These are phyloP conservation scores for Drosophila insularis DNA, from an alignment of 1,140 invertebrate species.

Conservation along the genomic window DNA sequence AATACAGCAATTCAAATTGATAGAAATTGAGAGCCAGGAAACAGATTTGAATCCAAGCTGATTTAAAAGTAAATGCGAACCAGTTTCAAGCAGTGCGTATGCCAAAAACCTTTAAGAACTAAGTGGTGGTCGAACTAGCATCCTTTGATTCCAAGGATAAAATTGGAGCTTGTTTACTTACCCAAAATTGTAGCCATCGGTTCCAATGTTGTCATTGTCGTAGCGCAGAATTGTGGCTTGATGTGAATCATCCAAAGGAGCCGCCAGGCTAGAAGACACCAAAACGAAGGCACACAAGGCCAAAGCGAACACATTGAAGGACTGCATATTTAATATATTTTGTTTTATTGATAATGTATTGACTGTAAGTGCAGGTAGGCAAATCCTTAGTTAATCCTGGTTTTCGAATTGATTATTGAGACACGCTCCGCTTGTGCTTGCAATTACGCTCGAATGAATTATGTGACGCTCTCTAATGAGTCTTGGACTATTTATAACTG, in stretches of 20 bases:
- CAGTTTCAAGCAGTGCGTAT: too few relatives aligned
- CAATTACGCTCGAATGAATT: conserved; percentile 63
- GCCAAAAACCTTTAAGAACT: too few relatives aligned
- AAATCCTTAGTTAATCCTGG: background rate
- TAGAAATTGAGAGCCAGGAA: too few relatives aligned
- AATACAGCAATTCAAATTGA: too few relatives aligned
- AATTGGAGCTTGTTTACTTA: conserved; percentile 67
- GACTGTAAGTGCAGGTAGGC: too few relatives aligned
- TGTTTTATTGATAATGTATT: background rate
- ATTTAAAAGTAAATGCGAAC: too few relatives aligned
- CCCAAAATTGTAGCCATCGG: conserved; percentile 83
- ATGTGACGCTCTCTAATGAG: conserved; percentile 59
- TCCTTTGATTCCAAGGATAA: too few relatives aligned
- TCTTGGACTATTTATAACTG: conserved; percentile 62
- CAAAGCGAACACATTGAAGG: conserved; percentile 49
- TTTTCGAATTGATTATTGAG: conserved; percentile 14
- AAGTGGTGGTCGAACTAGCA: too few relatives aligned
- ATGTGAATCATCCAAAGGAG: conserved; percentile 67
- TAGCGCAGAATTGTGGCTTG: conserved; percentile 82
- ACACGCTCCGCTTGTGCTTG: conserved; percentile 56
- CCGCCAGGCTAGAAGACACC: conserved; percentile 41
- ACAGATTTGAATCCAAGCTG: too few relatives aligned
- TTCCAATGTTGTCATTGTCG: conserved; percentile 83
- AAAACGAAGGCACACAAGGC: conserved; percentile 51
- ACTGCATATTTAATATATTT: conserved; percentile 51